These are phyloP conservation scores for Dasyornis broadbenti DNA, from an alignment of 2,113 vertebrate genomes.

Conservation along the genomic window DNA sequence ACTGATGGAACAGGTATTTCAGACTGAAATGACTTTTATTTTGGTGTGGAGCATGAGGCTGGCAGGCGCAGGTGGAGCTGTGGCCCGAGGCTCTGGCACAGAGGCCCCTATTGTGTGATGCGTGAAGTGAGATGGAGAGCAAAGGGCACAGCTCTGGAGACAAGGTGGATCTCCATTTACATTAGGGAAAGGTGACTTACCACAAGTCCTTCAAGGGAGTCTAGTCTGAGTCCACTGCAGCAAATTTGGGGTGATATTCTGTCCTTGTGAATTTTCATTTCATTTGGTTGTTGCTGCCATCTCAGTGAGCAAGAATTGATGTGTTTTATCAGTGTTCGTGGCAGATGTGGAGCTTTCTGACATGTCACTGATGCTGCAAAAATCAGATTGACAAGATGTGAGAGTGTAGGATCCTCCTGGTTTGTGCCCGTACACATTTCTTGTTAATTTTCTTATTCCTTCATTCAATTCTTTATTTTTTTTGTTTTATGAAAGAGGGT, in stretches of 20 bases:
- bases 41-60: background rate
- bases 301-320: background rate
- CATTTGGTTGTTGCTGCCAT: background rate
- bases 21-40: background rate
- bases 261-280: background rate
- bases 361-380: background rate
- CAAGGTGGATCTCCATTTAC: background rate
- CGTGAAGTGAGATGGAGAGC: background rate
- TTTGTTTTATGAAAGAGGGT: background rate
- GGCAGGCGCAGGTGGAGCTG: background rate
- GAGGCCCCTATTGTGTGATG: background rate
- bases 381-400: background rate
- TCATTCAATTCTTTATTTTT: background rate
- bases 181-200: background rate
- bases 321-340: background rate
- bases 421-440: background rate
- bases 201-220: background rate
- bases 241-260: background rate
- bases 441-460: background rate
- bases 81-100: background rate
- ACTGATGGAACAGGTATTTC: background rate
- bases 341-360: background rate
- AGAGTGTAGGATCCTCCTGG: background rate
- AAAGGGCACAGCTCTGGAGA: background rate
- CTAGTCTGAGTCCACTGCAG: background rate